These are phyloP conservation scores for Pomatostomus ruficeps DNA, from an alignment of 2,113 vertebrate species.

Conservation along the genomic window DNA sequence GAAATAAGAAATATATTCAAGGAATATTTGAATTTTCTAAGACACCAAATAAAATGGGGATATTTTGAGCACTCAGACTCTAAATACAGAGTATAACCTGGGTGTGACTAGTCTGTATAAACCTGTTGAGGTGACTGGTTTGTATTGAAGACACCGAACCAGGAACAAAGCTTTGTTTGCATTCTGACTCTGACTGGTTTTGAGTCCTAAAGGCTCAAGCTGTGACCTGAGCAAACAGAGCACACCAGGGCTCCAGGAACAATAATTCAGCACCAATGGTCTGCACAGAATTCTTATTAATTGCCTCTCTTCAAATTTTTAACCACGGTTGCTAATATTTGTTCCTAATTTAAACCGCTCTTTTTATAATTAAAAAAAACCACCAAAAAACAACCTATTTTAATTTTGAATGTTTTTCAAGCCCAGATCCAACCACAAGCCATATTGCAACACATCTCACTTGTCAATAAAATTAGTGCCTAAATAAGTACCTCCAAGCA, in stretches of 20 bases:
- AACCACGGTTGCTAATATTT: not conserved
- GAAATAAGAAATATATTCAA: not conserved
- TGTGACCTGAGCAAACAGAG: not conserved
- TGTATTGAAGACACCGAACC: not conserved
- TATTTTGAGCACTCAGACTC: not conserved
- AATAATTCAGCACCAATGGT: not conserved
- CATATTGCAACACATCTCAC: not conserved
- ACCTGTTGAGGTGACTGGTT: not conserved
- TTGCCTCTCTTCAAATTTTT: not conserved
- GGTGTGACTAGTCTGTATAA: not conserved
- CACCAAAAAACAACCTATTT: not conserved
- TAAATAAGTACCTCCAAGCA: not conserved
- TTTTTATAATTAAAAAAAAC: not conserved
- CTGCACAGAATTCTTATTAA: not conserved
- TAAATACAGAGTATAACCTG: not conserved
- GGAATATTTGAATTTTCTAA: not conserved
- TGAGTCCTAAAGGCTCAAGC: not conserved
- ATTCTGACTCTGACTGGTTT: not conserved
- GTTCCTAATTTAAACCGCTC: not conserved
- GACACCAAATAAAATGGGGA: not conserved
- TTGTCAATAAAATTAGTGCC: not conserved
- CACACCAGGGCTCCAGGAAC: not conserved
- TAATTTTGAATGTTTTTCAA: not conserved
- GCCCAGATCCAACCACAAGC: not conserved
- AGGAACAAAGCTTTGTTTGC: not conserved